Conservation (phyloP, 1,140 invertebrate species). For the Chironomus striatipennis region DNA sequence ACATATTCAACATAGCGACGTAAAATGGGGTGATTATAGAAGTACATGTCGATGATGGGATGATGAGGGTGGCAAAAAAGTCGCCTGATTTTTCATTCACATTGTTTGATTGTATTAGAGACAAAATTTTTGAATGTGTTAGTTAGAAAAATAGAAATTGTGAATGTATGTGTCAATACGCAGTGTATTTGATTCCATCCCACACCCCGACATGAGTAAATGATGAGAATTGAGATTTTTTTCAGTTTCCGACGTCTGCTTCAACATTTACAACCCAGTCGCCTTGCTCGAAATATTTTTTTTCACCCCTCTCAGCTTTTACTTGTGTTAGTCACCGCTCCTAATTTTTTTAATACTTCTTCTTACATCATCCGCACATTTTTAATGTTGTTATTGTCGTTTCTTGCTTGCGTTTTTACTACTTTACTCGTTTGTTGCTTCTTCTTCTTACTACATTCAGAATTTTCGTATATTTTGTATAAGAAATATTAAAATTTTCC, state of each 20-base stretch:
- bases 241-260: background rate
- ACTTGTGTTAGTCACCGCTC: conserved; percentile 5
- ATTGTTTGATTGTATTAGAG: background rate
- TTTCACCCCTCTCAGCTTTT: background rate
- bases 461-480: no score
- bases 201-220: background rate
- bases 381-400: background rate
- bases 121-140: background rate
- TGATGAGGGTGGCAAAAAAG: background rate
- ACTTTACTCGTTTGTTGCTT: background rate
- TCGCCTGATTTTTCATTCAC: conserved; percentile 6
- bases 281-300: background rate
- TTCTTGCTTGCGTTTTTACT: background rate
- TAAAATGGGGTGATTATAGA: no score
- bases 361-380: no score
- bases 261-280: background rate
- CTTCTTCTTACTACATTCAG: background rate
- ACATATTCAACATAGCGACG: no score
- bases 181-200: background rate
- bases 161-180: background rate
- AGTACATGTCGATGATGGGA: background rate
- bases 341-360: background rate
- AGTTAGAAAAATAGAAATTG: background rate
- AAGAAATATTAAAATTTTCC: no score
- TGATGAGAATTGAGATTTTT: background rate